phyloP scores from a whole-genome alignment of 2,797 vertebrate genomes.

The Astyanax mexicanus region DNA sequence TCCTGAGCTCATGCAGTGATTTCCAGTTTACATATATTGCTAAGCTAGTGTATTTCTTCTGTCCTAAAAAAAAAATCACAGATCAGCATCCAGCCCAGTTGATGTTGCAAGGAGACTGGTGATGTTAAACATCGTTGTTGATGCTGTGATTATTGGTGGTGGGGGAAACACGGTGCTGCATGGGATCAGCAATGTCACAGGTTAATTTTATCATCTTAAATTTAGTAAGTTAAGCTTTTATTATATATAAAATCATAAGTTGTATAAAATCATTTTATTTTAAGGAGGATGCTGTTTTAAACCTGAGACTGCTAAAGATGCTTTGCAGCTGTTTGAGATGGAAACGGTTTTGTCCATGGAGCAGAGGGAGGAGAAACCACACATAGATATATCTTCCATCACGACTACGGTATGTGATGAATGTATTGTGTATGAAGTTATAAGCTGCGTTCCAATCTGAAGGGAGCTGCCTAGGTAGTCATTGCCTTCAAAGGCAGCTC shows the following conservation, averaged over 20 bases:
- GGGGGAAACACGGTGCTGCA: constrained; percentile 65
- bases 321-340: constrained; percentile 72
- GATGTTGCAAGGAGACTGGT: constrained; percentile 62
- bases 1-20: no score
- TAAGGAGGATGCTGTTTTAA: constrained; percentile 76
- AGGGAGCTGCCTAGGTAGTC: no score
- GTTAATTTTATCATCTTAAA: no score
- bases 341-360: constrained; percentile 73
- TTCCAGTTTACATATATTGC: no score
- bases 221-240: no score
- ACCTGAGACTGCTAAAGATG: constrained; percentile 64
- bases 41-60: no score
- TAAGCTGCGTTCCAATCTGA: no score
- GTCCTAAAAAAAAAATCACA: no score
- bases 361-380: constrained; percentile 65
- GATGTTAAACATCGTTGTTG: constrained; percentile 60
- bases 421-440: no score
- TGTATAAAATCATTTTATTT: no score
- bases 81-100: constrained; percentile 60
- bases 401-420: constrained; percentile 44
- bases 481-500: no score
- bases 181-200: constrained; percentile 74
- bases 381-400: constrained; percentile 56
- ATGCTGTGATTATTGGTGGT: constrained; percentile 68
- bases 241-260: no score